Evolutionary conservation across 2,113 vertebrate genomes (phyloP), one percentile per base, ranked within the genome.

Genomic region (Eulacestoma nigropectus): DNA sequence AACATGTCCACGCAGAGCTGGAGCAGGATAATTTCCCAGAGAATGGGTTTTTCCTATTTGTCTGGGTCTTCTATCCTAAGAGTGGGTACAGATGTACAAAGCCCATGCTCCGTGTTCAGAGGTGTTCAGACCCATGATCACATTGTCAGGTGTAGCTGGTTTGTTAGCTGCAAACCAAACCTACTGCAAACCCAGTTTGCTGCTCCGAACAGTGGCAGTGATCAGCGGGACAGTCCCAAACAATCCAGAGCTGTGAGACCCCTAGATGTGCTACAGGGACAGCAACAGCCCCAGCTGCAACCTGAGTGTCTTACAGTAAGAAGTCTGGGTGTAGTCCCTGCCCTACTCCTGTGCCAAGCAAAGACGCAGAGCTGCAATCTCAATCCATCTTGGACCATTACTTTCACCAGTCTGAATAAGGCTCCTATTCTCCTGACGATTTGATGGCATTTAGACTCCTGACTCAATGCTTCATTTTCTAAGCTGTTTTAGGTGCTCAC

Each of bases 91-190:
- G 13, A 10, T 15, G 30, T 27, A 35, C 21, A 83, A 42, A 85
- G 16, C 17, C 41, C 9, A 6, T 46, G 42, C 4, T 44, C n/a
- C 15, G 2, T 10, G 10, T 42, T 88, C 62, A 57, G 46, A 84
- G 12, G 19, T 27, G 22, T 18, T 91, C 25, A 49, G 42, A 87
- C 29, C 37, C 1, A 0, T 4, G 35, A 67, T 11, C 0, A 0
- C 16, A 7, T 3, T 33, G 7, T 32, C 37, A 83, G 42, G 26
- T 13, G 21, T n/a, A 72, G 21, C 7, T 27, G 7, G 6, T 46
- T 70, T 81, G 15, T 57, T n/a, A 39, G 44, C 82, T 63, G 79
- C 33, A 49, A 74, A 47, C 18, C 39, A 50, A 59, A 18, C 13
- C 30, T 30, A 4, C n/a, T 39, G 32, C 32, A 53, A 35, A 63